A percentile compares a stretch with the other conserved stretches of the same genome.
phyloP scores from a whole-genome alignment of 2,888 invertebrate genomes.

The Nomada goodeniana region DNA sequence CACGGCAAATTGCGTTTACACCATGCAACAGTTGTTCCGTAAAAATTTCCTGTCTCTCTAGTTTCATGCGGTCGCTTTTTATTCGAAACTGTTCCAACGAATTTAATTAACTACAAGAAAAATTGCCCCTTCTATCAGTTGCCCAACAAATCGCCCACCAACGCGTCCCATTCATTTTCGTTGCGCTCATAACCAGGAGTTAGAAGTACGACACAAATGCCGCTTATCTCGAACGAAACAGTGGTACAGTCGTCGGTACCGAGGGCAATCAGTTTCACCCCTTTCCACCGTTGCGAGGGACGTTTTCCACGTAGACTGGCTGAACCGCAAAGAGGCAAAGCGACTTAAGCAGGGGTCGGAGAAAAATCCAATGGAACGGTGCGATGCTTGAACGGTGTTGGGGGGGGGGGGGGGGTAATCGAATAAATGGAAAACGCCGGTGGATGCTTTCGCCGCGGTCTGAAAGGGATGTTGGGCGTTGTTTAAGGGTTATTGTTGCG shows the following conservation, averaged over 20 bases:
- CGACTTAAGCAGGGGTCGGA: conserved; percentile 23
- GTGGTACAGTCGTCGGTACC: background rate
- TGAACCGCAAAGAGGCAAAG: conserved; percentile 24
- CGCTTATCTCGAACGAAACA: background rate
- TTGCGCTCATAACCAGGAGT: background rate
- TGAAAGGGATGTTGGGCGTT: conserved; percentile 53
- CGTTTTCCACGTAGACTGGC: conserved; percentile 17
- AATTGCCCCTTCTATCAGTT: background rate
- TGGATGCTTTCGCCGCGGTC: conserved; percentile 37
- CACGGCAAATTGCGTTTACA: too few species aligned
- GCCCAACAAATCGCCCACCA: background rate
- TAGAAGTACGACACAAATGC: background rate
- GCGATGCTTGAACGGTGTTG: conserved; percentile 40
- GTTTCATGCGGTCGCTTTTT: too few species aligned
- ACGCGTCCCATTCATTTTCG: background rate
- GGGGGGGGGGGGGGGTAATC: conserved; percentile 37
- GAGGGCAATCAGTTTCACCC: background rate
- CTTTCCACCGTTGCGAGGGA: background rate
- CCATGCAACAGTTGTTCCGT: too few species aligned
- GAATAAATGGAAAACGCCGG: conserved; percentile 50
- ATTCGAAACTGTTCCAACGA: too few species aligned
- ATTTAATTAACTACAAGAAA: too few species aligned
- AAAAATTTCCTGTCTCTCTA: too few species aligned
- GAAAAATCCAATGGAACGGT: conserved; percentile 29
- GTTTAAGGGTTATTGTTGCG: conserved; percentile 58